Percentiles rank a stretch among this genome's conserved stretches.
phyloP scores from a whole-genome alignment of 2,888 invertebrate genomes.

The Adelphocoris suturalis region DNA sequence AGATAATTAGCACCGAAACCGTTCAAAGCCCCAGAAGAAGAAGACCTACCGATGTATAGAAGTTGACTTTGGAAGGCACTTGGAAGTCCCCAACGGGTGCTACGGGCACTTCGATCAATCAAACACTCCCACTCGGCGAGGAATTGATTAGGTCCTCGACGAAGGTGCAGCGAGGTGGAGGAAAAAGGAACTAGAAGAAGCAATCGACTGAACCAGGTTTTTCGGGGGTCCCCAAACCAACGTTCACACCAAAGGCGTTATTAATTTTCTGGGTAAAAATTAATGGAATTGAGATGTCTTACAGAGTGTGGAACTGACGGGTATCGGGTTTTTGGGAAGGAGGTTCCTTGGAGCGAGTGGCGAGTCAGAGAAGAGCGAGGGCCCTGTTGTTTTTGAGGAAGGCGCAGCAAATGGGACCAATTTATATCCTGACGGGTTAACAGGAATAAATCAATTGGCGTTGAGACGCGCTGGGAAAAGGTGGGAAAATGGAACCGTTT shows the following conservation, averaged over 20 bases:
- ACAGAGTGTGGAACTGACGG: constrained; percentile 54
- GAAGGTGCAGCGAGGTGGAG: constrained; percentile 19
- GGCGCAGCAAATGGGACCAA: constrained; percentile 70
- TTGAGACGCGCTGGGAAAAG: constrained; percentile 53
- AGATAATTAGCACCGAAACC: constrained; percentile 42
- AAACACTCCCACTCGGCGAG: constrained; percentile 53
- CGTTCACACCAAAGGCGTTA: constrained; percentile 57
- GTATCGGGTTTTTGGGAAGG: constrained; percentile 14
- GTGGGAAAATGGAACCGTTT: constrained; percentile 69
- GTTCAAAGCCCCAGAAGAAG: constrained; percentile 21
- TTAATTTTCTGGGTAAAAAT: constrained; percentile 70
- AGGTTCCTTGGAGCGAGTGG: constrained; percentile 7
- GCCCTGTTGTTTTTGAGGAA: constrained; percentile 66
- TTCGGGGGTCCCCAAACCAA: constrained; percentile 4
- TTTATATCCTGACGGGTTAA: constrained; percentile 70
- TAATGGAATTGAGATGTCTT: constrained; percentile 71
- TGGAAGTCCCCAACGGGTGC: background rate
- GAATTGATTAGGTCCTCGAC: constrained; percentile 53
- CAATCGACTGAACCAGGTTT: constrained; percentile 3
- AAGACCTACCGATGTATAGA: constrained; percentile 35
- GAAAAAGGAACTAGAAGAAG: constrained; percentile 33
- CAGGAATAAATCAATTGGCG: constrained; percentile 70
- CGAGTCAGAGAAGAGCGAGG: constrained; percentile 9
- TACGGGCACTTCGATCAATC: constrained; percentile 62
- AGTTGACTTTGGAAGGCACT: background rate